Evolutionary conservation across 2,113 vertebrate genomes (phyloP).

Genomic region (Scartelaos histophorus): DNA sequence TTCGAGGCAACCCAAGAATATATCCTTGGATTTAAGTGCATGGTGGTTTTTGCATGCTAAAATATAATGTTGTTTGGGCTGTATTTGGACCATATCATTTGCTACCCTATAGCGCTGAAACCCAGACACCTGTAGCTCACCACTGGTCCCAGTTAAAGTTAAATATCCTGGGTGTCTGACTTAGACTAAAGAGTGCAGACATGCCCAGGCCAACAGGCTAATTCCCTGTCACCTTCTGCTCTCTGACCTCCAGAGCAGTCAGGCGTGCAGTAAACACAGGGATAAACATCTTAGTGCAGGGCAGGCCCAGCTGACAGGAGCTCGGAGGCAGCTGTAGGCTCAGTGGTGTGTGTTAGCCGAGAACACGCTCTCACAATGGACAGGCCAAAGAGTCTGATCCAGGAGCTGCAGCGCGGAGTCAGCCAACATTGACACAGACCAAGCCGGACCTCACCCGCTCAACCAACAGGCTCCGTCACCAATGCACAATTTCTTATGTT

Average conservation of each 20-base stretch:
- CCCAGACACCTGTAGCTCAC: neutral
- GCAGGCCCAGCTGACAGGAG: conserved; percentile 44
- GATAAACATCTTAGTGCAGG: conserved; percentile 55
- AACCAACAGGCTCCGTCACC: neutral
- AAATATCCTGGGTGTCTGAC: neutral
- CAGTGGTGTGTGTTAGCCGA: conserved; percentile 4
- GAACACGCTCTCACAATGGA: conserved; percentile 5
- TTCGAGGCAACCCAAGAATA: too few species aligned
- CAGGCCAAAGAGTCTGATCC: conserved; percentile 9
- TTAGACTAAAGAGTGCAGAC: neutral
- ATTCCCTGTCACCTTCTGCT: conserved; percentile 53
- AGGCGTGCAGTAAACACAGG: conserved; percentile 49
- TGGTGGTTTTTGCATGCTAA: too few species aligned
- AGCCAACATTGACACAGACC: conserved; percentile 7
- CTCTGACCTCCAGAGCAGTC: conserved; percentile 43
- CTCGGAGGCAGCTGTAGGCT: neutral
- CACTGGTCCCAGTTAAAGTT: neutral
- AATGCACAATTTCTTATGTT: too few species aligned
- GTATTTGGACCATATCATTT: neutral
- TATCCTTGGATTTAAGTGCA: too few species aligned
- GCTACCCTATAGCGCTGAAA: neutral
- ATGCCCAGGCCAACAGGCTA: conserved; percentile 4
- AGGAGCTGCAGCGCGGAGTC: conserved; percentile 18
- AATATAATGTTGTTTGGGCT: neutral
- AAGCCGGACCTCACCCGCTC: conserved; percentile 2